Evolutionary conservation across 2,113 vertebrate genomes (phyloP), one percentile per base, ranked within the genome.

Genomic region (Chaetodon auriga): DNA sequence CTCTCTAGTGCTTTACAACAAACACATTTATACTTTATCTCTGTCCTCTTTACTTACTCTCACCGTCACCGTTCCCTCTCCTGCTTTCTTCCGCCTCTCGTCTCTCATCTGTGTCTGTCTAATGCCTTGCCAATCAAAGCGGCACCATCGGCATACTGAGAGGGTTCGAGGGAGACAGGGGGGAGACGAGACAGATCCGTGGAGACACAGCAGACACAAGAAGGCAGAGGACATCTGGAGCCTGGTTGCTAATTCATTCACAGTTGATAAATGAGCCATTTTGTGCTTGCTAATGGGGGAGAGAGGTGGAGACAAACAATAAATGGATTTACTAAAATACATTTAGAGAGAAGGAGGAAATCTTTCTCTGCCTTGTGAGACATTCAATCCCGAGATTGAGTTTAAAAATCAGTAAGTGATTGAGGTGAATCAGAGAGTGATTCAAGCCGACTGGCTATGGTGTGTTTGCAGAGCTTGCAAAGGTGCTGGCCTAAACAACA

Each of bases 171-270:
- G 66, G 75, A 83, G 87, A 86, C 68, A 10, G 81, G 16, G 41
- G 71, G 66, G 75, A 83, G 87, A 86, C 68, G 13, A 83, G 84
- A 80, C 61, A 13, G 72, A 81, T 80, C 76, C 49, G 14, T 6
- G 58, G 72, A 83, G 89, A 82, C 16, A 6, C 41, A 41, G 51
- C 41, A 86, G 80, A 88, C 89, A 64, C 48, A 4, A 36, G 54
- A 25, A 41, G 55, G 77, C 83, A 62, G 75, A 88, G 85, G 89
- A 92, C 87, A 90, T 90, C 79, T 90, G 87, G 84, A 86, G 84
- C 45, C 62, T 57, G 80, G 74, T 80, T 87, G 75, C 53, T 92
- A 85, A 93, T 91, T 93, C 78, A 84, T 90, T 89, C 86, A 87
- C 68, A 82, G 74, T 78, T 84, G 85, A 91, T 87, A 75, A 89